Evolutionary conservation across 2,888 invertebrate species (phyloP), one percentile per base, ranked within the genome.

Genomic region (Drosophila formosana): DNA sequence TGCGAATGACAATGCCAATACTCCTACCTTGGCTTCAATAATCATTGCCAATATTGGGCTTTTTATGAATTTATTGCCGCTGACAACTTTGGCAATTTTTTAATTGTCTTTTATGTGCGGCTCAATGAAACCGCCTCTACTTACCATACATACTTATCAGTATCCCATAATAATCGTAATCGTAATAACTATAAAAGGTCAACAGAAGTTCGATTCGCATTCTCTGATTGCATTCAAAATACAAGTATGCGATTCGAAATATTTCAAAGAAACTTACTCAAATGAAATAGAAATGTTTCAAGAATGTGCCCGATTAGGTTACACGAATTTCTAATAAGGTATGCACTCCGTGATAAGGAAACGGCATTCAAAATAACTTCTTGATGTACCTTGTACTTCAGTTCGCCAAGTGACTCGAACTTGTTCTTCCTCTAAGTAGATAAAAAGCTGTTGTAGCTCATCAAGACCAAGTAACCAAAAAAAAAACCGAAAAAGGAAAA

Each of bases 1-100:
- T 49, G 58, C 60, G 47, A 66, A 25, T 45, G 47, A 45, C 28
- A 61, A 55, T 57, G 37, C 41, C 63, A 66, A 55, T 41, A 55
- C 45, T 41, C 18, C 30, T 53, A 70, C 86, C 86, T 83, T 83
- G 82, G 68, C 86, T 82, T 63, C 73, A 65, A 82, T 82, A 76
- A 80, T 78, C 78, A 83, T 85, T 85, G 86, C 86, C 82, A 85
- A 83, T 83, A 85, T 82, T 84, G 86, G 76, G 71, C 78, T 69
- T 63, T 72, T 83, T 85, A 82, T 83, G 86, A 71, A 82, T 83
- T 83, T 74, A 82, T 86, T 67, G 67, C 58, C 58, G 71, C 55
- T 63, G 73, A 66, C 68, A 75, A 66, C 46, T 75, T 78, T 56
- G 69, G 61, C 72, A 67, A 72, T 61, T 66, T 65, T 67, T 76